Base-by-base conservation (phyloP, 2,797 vertebrate species). In the Holocentrus rufus region DNA sequence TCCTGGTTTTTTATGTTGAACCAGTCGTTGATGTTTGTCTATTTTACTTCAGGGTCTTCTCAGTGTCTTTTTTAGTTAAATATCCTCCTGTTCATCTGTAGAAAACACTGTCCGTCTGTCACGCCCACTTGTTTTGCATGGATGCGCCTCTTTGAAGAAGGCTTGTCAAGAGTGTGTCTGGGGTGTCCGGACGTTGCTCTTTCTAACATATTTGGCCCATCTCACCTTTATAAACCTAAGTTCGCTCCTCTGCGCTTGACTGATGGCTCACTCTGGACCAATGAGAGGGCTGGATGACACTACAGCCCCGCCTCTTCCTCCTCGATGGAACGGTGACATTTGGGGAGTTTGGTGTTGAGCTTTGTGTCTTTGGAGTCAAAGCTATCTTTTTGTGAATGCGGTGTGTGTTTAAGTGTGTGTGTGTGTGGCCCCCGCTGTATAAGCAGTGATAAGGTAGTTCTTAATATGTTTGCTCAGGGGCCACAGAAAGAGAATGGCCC, bases 401-500 rank as follows among this genome's bases (percentile, higher is more conserved):
- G 46, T 65, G 65, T 82, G 83, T 79, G 76, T 77, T 49, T 84
- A 83, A 78, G 63, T 70, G 82, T 78, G 70, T 81, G 44, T 68
- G 64, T 69, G 72, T 67, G 60, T 83, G 75, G 80, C 63, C 65
- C 69, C 74, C 75, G 83, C 91, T 93, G 92, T 92, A 87, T 91
- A 93, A 93, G 93, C 92, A 90, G 88, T 92, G 93, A 95, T 95
- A 93, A 92, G 92, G 86, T 85, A 72, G 74, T 87, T 93, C 91
- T 94, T 94, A 95, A 95, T 94, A 92, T 94, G 92, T 95, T 95
- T 95, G 91, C 91, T 82, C 66, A 92, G 90, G 91, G 88, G 90
- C 90, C 89, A 89, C 86, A 89, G 79, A 77, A 60, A 91, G 74
- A 92, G 88, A 93, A 94, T 92, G 90, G 74, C 83, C 63, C 91